A percentile compares a stretch with the other conserved stretches of the same genome.
These are phyloP conservation scores for Epizoanthus ramosus DNA, from an alignment of 92 coral and sea anemone species.

Conservation along the genomic window DNA sequence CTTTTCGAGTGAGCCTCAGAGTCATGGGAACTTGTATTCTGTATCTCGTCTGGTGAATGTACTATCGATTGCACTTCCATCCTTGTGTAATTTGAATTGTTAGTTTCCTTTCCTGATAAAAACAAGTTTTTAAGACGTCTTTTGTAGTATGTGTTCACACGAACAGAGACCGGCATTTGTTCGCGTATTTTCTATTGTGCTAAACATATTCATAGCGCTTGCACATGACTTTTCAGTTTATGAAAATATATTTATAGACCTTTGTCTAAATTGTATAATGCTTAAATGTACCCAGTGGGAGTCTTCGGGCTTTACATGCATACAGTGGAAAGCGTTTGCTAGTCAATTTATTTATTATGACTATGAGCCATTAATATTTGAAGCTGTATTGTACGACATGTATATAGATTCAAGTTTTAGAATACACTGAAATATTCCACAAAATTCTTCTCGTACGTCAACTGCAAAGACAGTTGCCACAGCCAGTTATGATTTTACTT, in stretches of 20 bases:
- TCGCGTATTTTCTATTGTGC: neutral
- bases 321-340: too few relatives aligned
- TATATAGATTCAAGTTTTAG: too few relatives aligned
- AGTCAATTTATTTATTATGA: too few relatives aligned
- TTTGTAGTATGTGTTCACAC: neutral
- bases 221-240: neutral
- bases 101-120: neutral
- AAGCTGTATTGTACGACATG: too few relatives aligned
- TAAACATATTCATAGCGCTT: neutral
- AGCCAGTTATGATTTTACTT: too few relatives aligned
- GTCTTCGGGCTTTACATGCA: too few relatives aligned
- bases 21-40: neutral
- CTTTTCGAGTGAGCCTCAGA: neutral
- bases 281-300: too few relatives aligned
- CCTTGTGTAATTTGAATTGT: neutral
- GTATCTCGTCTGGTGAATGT: neutral
- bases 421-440: too few relatives aligned
- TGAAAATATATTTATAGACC: slow-evolving; percentile 32
- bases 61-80: slow-evolving; percentile 10
- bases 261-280: neutral
- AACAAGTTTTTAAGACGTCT: neutral
- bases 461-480: too few relatives aligned
- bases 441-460: too few relatives aligned
- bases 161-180: neutral
- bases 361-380: too few relatives aligned